Evolutionary conservation across 2,113 vertebrate species (phyloP), one percentile per base, ranked within the genome.

Genomic region (Toxotes jaculatrix): DNA sequence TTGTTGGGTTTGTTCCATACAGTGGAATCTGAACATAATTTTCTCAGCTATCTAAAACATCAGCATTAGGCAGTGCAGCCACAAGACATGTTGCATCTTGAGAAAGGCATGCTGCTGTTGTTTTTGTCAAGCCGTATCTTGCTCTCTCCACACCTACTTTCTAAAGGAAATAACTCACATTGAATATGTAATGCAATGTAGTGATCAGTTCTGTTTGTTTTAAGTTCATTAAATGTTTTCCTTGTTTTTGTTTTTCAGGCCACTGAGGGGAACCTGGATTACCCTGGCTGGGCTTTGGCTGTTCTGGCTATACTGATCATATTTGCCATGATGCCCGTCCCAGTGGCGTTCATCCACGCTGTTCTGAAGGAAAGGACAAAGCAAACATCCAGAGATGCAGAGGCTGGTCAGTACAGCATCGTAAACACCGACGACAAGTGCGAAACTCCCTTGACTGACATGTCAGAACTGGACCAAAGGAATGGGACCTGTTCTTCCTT

Each of bases 231-330:
- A 1, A 51, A 71, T 32, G 42, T 1, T 42, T 62, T 78, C 23
- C 0, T 17, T 19, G 64, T 14, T 61, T 77, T 27, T 27, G 27
- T 27, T 27, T 11, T 27, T 23, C 92, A 98, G 95, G 95, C 94
- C 3, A 85, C 88, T 12, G 95, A 97, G 65, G n/a, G 83, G 0
- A 34, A 49, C 16, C 86, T 95, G 67, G 83, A 91, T 0, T 97
- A 97, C 57, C 96, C 97, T 0, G 91, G 72, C 34, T 95, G 95
- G 93, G 95, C 96, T 0, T 85, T 96, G 42, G 94, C 87, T 4
- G 82, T 97, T 59, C 77, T 98, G 64, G 90, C 94, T 0, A 1
- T 36, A 3, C 87, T 97, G n/a, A 94, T 95, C 45, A 0, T 95
- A 9, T 14, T 93, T 1, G 94, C 95, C 31, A 87, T 92, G 47